A percentile compares a stretch with the other conserved stretches of the same genome.
phyloP scores from a whole-genome alignment of 2,888 invertebrate species.

The Trissoscelio sp. region DNA sequence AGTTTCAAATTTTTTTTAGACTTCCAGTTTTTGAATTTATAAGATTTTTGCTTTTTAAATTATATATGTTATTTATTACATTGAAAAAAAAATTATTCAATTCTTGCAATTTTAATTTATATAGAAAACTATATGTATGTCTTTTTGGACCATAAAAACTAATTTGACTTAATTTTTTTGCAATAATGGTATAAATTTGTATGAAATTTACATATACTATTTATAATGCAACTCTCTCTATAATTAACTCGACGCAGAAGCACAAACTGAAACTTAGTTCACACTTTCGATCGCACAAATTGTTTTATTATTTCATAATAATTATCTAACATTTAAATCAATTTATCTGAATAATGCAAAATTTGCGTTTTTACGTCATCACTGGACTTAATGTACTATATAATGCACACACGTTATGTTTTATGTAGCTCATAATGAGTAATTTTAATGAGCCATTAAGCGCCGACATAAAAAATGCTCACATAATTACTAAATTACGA shows the following conservation, averaged over 20 bases:
- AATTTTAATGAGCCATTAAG: conserved; percentile 65
- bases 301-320: conserved; percentile 23
- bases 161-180: too few relatives aligned
- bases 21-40: too few relatives aligned
- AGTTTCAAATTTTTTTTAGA: too few relatives aligned
- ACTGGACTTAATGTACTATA: conserved; percentile 53
- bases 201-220: neutral
- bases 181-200: too few relatives aligned
- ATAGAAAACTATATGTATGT: too few relatives aligned
- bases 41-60: too few relatives aligned
- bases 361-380: conserved; percentile 43
- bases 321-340: conserved; percentile 33
- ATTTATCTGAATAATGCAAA: conserved; percentile 15
- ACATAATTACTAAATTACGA: conserved; percentile 60
- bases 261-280: conserved; percentile 1
- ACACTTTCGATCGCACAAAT: conserved; percentile 8
- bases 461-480: conserved; percentile 47
- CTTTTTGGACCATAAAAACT: too few relatives aligned
- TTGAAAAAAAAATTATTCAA: too few relatives aligned
- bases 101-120: too few relatives aligned
- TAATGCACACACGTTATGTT: conserved; percentile 53
- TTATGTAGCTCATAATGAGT: conserved; percentile 61
- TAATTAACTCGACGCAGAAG: neutral
- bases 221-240: neutral
- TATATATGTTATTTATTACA: too few relatives aligned